Evolutionary conservation across 1,140 invertebrate species (phyloP).

Genomic region (Aphis gossypii): DNA sequence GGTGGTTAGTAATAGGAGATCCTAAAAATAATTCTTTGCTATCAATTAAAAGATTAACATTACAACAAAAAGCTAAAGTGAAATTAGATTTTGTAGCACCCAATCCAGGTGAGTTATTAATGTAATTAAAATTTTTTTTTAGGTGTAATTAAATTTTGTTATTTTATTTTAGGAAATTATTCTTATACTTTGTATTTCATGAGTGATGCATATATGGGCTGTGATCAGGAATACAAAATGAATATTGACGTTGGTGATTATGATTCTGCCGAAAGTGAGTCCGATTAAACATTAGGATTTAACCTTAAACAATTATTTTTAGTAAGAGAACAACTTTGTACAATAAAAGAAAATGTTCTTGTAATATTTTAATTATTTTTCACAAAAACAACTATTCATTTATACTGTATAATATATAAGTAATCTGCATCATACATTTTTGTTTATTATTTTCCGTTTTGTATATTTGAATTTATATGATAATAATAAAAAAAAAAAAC

Average conservation of each 20-base stretch:
- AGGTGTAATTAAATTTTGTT: background rate
- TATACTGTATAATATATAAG: background rate
- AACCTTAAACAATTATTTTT: background rate
- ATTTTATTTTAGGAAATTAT: constrained; percentile 72
- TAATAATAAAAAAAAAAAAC: background rate
- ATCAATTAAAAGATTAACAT: constrained; percentile 93
- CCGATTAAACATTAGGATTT: constrained; percentile 62
- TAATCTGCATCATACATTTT: background rate
- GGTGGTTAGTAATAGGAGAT: constrained; percentile 99
- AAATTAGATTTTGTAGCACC: constrained; percentile 96
- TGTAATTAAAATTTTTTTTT: background rate
- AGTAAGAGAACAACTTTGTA: background rate
- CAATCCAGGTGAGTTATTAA: constrained; percentile 67
- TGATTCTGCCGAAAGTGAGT: constrained; percentile 68
- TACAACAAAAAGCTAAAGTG: constrained; percentile 93
- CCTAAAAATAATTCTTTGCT: constrained; percentile 91
- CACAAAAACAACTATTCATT: background rate
- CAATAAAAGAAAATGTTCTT: background rate
- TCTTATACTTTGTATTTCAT: constrained; percentile 97
- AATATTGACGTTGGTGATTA: constrained; percentile 80
- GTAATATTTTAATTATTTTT: constrained; percentile 33
- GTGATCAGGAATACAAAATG: constrained; percentile 96
- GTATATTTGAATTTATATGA: constrained; percentile 16
- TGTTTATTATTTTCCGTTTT: constrained; percentile 18
- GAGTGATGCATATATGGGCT: constrained; percentile 98